Conservation (phyloP, 2,797 vertebrate genomes). For the Myotis vivesi region DNA sequence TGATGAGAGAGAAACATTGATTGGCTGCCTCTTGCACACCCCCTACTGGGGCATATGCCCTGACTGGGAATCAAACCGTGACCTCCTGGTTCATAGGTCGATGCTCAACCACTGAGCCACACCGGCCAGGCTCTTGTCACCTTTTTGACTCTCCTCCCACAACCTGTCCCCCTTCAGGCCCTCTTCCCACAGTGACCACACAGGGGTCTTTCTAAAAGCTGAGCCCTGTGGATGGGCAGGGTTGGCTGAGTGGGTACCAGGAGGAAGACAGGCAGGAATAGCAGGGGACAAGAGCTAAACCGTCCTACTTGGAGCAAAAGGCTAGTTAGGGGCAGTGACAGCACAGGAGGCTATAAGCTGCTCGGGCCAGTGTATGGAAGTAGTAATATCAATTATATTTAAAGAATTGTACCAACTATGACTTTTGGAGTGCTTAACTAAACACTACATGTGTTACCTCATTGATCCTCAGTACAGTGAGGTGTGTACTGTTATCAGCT, state of each 20-base stretch:
- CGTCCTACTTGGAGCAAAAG: accelerated
- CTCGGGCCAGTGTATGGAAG: neutral
- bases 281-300: neutral
- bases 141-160: neutral
- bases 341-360: neutral
- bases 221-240: neutral
- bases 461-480: neutral
- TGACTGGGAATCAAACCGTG: no score
- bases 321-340: neutral
- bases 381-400: neutral
- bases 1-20: no score
- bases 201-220: neutral
- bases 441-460: neutral
- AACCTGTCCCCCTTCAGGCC: neutral
- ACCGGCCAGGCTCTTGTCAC: no score
- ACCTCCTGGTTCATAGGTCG: no score
- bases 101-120: no score
- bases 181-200: neutral
- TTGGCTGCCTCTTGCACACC: no score
- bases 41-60: no score
- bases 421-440: neutral
- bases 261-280: neutral
- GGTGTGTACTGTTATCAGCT: neutral
- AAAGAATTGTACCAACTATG: neutral
- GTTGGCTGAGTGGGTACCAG: neutral